A percentile compares a stretch with the other conserved stretches of the same genome.
phyloP scores from a whole-genome alignment of 2,888 invertebrate species.

The Megamerina dolium region DNA sequence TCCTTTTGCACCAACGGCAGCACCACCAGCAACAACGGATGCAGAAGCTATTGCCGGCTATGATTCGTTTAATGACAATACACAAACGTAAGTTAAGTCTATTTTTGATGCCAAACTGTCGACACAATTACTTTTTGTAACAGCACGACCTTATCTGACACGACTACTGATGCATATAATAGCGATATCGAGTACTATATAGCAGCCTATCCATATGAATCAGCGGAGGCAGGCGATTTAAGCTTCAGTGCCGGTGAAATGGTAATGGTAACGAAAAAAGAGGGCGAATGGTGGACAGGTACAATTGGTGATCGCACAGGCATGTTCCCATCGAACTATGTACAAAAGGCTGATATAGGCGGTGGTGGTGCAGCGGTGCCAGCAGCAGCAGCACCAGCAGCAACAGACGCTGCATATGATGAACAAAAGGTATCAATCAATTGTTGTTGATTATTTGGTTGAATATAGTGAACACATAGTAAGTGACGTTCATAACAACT shows the following conservation, averaged over 20 bases:
- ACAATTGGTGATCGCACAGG: slow-evolving; percentile 74
- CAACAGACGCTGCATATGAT: slow-evolving; percentile 18
- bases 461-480: too few relatives aligned
- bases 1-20: slow-evolving; percentile 15
- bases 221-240: slow-evolving; percentile 84
- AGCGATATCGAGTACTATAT: slow-evolving; percentile 69
- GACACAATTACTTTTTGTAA: too few relatives aligned
- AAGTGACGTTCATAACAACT: too few relatives aligned
- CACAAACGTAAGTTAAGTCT: slow-evolving; percentile 33
- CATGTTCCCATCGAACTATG: slow-evolving; percentile 98
- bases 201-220: slow-evolving; percentile 84
- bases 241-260: slow-evolving; percentile 81
- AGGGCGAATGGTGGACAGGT: slow-evolving; percentile 99
- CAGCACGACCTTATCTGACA: slow-evolving; percentile 23
- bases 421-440: slow-evolving; percentile 23
- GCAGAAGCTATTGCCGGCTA: slow-evolving; percentile 20
- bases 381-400: slow-evolving; percentile 12
- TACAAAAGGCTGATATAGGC: slow-evolving; percentile 61
- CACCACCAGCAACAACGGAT: slow-evolving; percentile 13
- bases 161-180: slow-evolving; percentile 36
- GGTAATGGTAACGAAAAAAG: slow-evolving; percentile 79
- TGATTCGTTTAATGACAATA: slow-evolving; percentile 42
- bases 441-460: too few relatives aligned
- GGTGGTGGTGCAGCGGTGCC: slow-evolving; percentile 21
- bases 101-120: too few relatives aligned